Conservation (phyloP, 2,797 vertebrate genomes). For the Oceanodroma leucorhoa region DNA sequence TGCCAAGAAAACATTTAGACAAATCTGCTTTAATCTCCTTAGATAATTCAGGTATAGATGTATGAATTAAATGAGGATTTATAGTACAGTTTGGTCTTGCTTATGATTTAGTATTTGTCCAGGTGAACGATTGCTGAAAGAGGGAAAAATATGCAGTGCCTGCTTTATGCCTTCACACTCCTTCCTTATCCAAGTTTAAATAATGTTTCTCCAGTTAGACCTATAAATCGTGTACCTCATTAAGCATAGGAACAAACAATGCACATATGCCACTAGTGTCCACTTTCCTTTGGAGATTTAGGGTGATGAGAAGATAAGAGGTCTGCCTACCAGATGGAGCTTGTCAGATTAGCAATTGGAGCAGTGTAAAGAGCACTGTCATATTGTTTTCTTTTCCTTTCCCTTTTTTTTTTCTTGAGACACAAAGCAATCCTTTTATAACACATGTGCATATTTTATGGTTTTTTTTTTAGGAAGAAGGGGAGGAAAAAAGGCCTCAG, state of each 20-base stretch:
- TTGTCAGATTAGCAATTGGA: constrained; percentile 79
- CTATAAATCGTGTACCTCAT: constrained; percentile 64
- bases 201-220: constrained; percentile 12
- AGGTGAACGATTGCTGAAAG: background rate
- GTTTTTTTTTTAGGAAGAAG: background rate
- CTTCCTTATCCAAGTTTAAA: background rate
- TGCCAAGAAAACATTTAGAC: background rate
- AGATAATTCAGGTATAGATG: background rate
- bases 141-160: background rate
- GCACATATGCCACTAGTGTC: constrained; percentile 75
- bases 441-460: constrained; percentile 79
- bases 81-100: background rate
- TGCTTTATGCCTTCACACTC: background rate
- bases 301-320: constrained; percentile 74
- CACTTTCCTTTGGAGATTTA: constrained; percentile 74
- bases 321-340: constrained; percentile 81
- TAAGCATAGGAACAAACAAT: constrained; percentile 56
- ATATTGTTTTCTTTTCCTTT: background rate
- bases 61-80: background rate
- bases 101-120: background rate
- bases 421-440: constrained; percentile 75
- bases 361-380: constrained; percentile 70
- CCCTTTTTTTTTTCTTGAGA: background rate
- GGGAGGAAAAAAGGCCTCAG: constrained; percentile 37
- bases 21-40: background rate